phyloP scores from a whole-genome alignment of 2,888 invertebrate species.

The Toxonevra muliebris region DNA sequence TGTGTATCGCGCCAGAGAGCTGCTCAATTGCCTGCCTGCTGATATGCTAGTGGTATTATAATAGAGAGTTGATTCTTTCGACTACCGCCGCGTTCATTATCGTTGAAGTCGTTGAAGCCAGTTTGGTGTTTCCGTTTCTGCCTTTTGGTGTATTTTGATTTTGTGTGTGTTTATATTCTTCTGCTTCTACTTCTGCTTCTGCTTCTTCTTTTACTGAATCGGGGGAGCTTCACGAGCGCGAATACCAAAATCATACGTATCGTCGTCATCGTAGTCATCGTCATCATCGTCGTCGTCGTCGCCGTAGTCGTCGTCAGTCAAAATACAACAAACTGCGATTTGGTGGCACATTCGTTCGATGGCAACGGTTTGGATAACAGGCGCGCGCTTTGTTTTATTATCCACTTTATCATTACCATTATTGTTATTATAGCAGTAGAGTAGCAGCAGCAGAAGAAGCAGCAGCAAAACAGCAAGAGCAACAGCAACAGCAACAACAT shows the following conservation, averaged over 20 bases:
- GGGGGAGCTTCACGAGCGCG: conserved; percentile 4
- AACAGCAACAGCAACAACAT: conserved; percentile 25
- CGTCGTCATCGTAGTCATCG: conserved; percentile 38
- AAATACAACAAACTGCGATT: conserved; percentile 65
- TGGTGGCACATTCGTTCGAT: conserved; percentile 66
- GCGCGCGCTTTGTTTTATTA: conserved; percentile 66
- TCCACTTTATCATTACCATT: conserved; percentile 57
- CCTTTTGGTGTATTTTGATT: not conserved
- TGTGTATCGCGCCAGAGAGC: not conserved
- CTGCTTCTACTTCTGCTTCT: not conserved
- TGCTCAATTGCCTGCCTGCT: not conserved
- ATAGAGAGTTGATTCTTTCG: too few relatives aligned
- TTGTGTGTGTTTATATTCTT: not conserved
- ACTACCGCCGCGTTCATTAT: not conserved
- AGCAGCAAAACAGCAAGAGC: conserved; percentile 8
- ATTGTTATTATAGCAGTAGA: conserved; percentile 58
- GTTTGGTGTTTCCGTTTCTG: conserved; percentile 33
- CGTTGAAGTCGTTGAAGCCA: not conserved
- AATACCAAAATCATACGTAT: conserved; percentile 6
- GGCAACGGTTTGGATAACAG: conserved; percentile 66
- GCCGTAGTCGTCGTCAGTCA: conserved; percentile 53
- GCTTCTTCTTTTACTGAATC: not conserved
- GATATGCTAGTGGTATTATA: not conserved
- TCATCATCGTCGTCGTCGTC: conserved; percentile 35
- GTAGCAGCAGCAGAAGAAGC: conserved; percentile 17